Percentiles rank a stretch among this genome's conserved stretches.
phyloP scores from a whole-genome alignment of 2,113 vertebrate genomes.

The Eptesicus fuscus region DNA sequence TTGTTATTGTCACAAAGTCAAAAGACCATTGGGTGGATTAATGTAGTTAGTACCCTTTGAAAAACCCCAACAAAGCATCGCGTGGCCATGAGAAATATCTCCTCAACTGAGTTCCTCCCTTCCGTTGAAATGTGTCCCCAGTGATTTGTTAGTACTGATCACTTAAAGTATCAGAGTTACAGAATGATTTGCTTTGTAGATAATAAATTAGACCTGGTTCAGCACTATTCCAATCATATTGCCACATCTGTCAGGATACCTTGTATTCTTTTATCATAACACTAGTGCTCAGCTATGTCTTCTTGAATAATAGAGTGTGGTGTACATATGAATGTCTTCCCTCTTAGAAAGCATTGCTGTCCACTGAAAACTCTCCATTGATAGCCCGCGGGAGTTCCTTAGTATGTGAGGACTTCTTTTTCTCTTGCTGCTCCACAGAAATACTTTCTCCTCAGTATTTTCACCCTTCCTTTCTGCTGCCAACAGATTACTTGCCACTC shows the following conservation, averaged over 20 bases:
- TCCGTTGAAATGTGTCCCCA: neutral
- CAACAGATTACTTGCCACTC: neutral
- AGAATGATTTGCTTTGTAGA: neutral
- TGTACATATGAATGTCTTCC: neutral
- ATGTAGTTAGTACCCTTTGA: neutral
- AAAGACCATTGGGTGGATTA: neutral
- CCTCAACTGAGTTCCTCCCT: neutral
- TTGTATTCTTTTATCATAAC: neutral
- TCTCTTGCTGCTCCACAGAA: neutral
- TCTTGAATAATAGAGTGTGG: neutral
- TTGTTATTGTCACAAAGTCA: neutral
- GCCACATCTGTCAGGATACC: neutral
- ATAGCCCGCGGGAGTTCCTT: neutral
- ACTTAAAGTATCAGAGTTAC: neutral
- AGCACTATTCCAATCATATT: neutral
- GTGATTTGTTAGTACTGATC: neutral
- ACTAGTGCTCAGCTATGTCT: neutral
- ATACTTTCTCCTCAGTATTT: neutral
- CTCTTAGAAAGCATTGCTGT: neutral
- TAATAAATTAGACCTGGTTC: neutral
- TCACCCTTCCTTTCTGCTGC: neutral
- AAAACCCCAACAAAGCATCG: neutral
- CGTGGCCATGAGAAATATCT: neutral
- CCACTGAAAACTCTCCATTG: neutral
- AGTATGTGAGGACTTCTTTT: neutral